Evolutionary conservation across 2,888 invertebrate species (phyloP).

Genomic region (Leucoma salicis): DNA sequence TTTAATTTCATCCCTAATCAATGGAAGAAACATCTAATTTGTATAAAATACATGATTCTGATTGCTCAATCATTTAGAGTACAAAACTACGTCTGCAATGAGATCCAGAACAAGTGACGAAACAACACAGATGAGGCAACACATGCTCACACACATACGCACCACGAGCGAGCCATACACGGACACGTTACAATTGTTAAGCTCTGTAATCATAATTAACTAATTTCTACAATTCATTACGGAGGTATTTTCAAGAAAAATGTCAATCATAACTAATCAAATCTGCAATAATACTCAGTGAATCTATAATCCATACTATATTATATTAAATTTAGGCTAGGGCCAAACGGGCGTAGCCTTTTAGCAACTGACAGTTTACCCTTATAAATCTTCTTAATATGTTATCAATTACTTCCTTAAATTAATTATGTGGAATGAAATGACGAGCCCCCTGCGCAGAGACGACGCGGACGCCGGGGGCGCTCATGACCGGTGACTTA

Average conservation of each 20-base stretch:
- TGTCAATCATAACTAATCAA: constrained; percentile 69
- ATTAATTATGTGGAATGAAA: constrained; percentile 81
- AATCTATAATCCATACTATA: constrained; percentile 80
- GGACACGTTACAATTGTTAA: constrained; percentile 49
- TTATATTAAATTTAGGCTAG: constrained; percentile 73
- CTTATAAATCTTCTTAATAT: constrained; percentile 75
- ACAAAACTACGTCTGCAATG: constrained; percentile 75
- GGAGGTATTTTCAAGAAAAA: constrained; percentile 57
- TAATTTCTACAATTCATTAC: constrained; percentile 63
- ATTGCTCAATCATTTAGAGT: constrained; percentile 65
- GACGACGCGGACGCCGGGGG: constrained; percentile 56
- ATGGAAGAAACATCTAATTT: constrained; percentile 72
- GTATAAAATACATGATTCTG: constrained; percentile 80
- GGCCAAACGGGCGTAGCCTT: constrained; percentile 52
- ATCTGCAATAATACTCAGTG: constrained; percentile 80
- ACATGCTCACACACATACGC: constrained; percentile 26
- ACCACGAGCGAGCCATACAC: constrained; percentile 36
- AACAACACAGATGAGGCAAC: constrained; percentile 43
- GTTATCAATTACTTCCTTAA: constrained; percentile 69
- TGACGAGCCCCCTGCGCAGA: constrained; percentile 74
- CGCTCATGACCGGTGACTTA: constrained; percentile 78
- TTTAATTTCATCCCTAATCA: constrained; percentile 69
- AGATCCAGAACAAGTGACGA: constrained; percentile 69
- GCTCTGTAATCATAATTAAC: constrained; percentile 59
- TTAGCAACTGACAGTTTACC: constrained; percentile 66